Base-by-base conservation (phyloP, 1,140 invertebrate genomes). In the Riptortus pedestris region DNA sequence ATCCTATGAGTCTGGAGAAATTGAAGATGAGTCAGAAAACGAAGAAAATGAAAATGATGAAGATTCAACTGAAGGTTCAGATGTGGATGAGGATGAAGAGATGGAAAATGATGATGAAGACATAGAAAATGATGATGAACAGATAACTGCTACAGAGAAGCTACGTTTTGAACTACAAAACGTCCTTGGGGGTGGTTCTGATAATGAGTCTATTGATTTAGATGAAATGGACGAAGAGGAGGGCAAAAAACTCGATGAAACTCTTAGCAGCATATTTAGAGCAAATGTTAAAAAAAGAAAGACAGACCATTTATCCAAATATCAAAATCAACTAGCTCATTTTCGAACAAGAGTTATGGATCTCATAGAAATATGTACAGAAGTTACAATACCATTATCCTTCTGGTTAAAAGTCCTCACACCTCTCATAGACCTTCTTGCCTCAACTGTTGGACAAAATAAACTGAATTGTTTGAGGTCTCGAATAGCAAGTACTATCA, bases 181-280 rank as follows among this genome's bases (percentile, higher is more conserved):
- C 26, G 51, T 55, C 2, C 24, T 55, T 24, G 24, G 9, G 16
- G n/a, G 4, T 55, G 51, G 16, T 7, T 55, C 51, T 12, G 51
- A 55, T 26, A 24, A 18, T 24, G 51, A 55, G 2, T 55, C 51
- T 24, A 12, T 55, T 9, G 51, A 55, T 26, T 55, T 55, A 26
- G 51, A 55, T 14, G 51, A 55, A 24, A 55, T 55, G 51, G 51
- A 55, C 26, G 51, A 55, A 55, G 51, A 55, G 5, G 51, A 55
- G 26, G 51, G 51, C 26, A 22, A 12, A 55, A 20, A 14, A 24
- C 24, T 55, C 22, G 24, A 55, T 26, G 51, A 55, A 26, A 55
- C 20, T 7, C 26, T 55, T 2, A 24, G 51, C 20, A 55, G 12
- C 14, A 55, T 55, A 24, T 55, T 55, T 55, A 55, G 24, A 55